A percentile compares a stretch with the other conserved stretches of the same genome.
phyloP scores from a whole-genome alignment of 2,888 invertebrate genomes.

The Euphydryas editha region DNA sequence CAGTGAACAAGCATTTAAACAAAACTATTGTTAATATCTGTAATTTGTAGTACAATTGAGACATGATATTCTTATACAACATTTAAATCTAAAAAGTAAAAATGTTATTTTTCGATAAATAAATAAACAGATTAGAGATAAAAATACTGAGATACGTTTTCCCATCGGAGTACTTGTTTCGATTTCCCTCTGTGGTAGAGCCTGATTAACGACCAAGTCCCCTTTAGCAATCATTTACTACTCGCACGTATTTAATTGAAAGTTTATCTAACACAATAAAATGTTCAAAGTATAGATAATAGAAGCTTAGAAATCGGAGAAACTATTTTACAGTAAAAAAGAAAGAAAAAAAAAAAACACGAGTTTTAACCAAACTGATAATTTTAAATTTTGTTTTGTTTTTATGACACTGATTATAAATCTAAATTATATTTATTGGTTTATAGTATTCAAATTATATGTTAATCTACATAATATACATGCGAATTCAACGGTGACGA shows the following conservation, averaged over 20 bases:
- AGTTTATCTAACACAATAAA: not conserved
- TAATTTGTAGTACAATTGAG: too few relatives aligned
- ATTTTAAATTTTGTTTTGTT: too few relatives aligned
- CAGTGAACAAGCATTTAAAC: too few relatives aligned
- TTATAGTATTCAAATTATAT: too few relatives aligned
- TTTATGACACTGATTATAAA: too few relatives aligned
- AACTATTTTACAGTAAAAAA: not conserved
- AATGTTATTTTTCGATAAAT: not conserved
- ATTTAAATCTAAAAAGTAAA: not conserved
- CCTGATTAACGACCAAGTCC: conserved; percentile 20
- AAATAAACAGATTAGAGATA: conserved; percentile 3
- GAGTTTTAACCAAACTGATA: too few relatives aligned
- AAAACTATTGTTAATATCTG: too few relatives aligned
- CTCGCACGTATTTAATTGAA: not conserved
- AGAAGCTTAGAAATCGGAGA: not conserved
- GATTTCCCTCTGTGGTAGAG: conserved; percentile 12
- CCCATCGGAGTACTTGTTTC: conserved; percentile 9
- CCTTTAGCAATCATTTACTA: conserved; percentile 16
- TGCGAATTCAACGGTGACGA: too few relatives aligned
- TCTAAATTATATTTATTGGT: too few relatives aligned
- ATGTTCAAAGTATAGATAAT: not conserved
- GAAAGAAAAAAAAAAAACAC: too few relatives aligned
- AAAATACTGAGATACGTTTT: conserved; percentile 4
- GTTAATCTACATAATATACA: too few relatives aligned
- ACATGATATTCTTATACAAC: not conserved